phyloP scores from a whole-genome alignment of 2,113 vertebrate species.

The Rutilus rutilus region DNA sequence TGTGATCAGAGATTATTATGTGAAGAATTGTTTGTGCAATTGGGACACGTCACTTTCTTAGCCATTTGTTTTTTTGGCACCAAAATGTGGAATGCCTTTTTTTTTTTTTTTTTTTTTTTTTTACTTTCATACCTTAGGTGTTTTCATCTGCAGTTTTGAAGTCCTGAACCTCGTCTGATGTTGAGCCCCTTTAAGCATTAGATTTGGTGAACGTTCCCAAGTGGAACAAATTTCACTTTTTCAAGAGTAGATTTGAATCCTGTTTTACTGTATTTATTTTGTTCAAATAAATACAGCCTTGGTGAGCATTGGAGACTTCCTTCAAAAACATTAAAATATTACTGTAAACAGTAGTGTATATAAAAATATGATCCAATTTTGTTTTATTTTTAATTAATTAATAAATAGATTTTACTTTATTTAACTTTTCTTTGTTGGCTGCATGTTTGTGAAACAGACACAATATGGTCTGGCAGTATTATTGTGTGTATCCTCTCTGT shows the following conservation, averaged over 20 bases:
- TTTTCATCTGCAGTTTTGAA: neutral
- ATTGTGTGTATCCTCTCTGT: neutral
- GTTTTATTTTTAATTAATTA: neutral
- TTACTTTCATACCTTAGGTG: neutral
- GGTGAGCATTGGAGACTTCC: neutral
- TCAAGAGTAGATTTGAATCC: neutral
- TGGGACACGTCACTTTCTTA: neutral
- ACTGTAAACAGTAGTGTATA: neutral
- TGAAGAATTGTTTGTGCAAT: neutral
- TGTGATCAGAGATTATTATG: too few species aligned
- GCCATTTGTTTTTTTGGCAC: neutral
- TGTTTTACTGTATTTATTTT: neutral
- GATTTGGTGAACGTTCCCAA: neutral
- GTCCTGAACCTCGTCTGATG: neutral
- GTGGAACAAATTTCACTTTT: conserved; percentile 19
- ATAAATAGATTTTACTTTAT: neutral
- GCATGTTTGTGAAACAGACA: neutral
- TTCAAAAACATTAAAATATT: neutral
- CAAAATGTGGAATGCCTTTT: neutral
- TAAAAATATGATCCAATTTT: neutral
- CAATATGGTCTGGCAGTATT: neutral
- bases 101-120: neutral
- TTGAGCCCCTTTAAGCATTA: neutral
- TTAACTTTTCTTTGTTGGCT: neutral
- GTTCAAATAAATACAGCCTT: neutral